These are phyloP conservation scores for Dolichallabes microphthalmus DNA, from an alignment of 2,113 vertebrate genomes.

Conservation along the genomic window DNA sequence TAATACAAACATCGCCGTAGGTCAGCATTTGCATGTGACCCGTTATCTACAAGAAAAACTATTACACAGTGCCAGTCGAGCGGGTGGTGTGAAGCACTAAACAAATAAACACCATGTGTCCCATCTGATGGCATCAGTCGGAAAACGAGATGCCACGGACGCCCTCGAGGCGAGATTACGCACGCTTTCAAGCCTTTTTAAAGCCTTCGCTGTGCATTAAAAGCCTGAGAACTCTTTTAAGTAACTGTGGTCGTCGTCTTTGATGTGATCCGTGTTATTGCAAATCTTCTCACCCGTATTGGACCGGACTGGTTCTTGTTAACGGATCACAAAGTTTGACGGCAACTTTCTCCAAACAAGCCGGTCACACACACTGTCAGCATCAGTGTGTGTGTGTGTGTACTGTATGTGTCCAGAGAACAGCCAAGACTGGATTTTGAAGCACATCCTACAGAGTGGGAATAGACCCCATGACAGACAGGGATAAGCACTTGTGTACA, in stretches of 20 bases:
- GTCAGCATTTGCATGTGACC: slow-evolving; percentile 43
- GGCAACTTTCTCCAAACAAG: slow-evolving; percentile 51
- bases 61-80: neutral
- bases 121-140: neutral
- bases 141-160: slow-evolving; percentile 1
- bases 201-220: slow-evolving; percentile 22
- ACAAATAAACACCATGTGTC: slow-evolving; percentile 28
- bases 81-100: slow-evolving; percentile 13
- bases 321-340: slow-evolving; percentile 52
- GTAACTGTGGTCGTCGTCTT: slow-evolving; percentile 40
- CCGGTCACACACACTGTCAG: slow-evolving; percentile 57
- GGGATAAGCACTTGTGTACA: neutral
- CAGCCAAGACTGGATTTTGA: neutral
- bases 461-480: neutral
- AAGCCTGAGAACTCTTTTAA: slow-evolving; percentile 52
- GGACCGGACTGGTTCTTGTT: slow-evolving; percentile 56
- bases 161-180: slow-evolving; percentile 15
- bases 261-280: slow-evolving; percentile 52
- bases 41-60: slow-evolving; percentile 16
- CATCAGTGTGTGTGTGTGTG: slow-evolving; percentile 45
- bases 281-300: slow-evolving; percentile 46
- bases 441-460: neutral
- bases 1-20: slow-evolving; percentile 42
- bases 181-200: slow-evolving; percentile 8
- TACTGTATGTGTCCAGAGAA: slow-evolving; percentile 7